Conservation (phyloP, 1,140 invertebrate species). For the Ruditapes philippinarum region DNA sequence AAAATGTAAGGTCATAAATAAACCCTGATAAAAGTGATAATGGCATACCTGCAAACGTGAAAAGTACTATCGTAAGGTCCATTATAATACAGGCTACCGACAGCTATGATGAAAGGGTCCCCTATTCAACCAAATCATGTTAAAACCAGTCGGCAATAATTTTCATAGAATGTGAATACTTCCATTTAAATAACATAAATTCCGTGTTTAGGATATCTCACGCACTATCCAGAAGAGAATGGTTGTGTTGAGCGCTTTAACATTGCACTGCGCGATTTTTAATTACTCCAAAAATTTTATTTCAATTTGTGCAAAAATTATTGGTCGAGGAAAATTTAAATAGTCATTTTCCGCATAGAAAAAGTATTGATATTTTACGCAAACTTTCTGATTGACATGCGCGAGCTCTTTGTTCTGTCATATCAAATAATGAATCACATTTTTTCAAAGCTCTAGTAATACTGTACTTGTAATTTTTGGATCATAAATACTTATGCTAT, state of each 20-base stretch:
- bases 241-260: background rate
- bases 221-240: background rate
- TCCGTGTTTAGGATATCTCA: background rate
- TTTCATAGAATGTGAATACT: slow-evolving; percentile 1
- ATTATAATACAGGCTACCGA: background rate
- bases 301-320: slow-evolving; percentile 16
- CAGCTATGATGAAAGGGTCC: background rate
- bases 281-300: slow-evolving; percentile 37
- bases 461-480: background rate
- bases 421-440: slow-evolving; percentile 6
- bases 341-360: slow-evolving; percentile 1
- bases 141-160: slow-evolving; percentile 31
- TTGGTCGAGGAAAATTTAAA: background rate
- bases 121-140: slow-evolving; percentile 21
- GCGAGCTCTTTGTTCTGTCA: slow-evolving; percentile 11
- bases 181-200: slow-evolving; percentile 29
- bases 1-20: background rate
- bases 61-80: slow-evolving; percentile 4
- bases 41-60: background rate
- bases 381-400: background rate
- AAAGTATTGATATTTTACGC: slow-evolving; percentile 29
- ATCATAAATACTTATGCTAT: background rate
- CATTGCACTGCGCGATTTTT: slow-evolving; percentile 29
- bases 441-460: slow-evolving; percentile 12
- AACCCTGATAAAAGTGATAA: background rate